These are phyloP conservation scores for Sclerurus mexicanus DNA, from an alignment of 2,113 vertebrate species.

Conservation along the genomic window DNA sequence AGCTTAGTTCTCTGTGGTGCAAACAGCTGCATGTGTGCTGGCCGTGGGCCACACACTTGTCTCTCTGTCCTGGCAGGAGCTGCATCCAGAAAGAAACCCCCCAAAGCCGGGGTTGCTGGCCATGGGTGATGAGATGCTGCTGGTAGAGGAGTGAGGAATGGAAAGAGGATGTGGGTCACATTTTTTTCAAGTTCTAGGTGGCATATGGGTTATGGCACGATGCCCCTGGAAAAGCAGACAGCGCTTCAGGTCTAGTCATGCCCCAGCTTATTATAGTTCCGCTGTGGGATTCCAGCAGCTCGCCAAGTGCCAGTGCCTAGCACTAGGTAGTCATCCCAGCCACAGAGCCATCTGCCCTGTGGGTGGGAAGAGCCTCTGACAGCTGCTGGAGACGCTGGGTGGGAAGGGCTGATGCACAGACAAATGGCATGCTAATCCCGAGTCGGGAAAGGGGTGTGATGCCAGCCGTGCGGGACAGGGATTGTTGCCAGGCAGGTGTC, in stretches of 20 bases:
- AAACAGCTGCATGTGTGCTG: not conserved
- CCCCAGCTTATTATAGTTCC: constrained; percentile 3
- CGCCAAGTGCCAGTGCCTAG: not conserved
- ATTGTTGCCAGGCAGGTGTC: not conserved
- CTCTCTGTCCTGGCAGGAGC: not conserved
- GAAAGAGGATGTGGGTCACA: not conserved
- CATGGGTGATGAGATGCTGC: not conserved
- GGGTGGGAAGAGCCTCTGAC: not conserved
- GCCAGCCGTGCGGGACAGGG: fast-evolving
- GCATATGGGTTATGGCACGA: not conserved
- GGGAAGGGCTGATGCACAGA: not conserved
- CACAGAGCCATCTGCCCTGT: not conserved
- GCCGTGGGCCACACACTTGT: fast-evolving
- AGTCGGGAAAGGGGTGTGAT: not conserved
- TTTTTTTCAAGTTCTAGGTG: not conserved
- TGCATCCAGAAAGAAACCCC: not conserved
- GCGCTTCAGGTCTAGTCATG: not conserved
- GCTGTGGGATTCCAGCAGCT: constrained; percentile 1
- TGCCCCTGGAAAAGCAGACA: not conserved
- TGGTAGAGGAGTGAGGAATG: not conserved
- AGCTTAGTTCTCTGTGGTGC: not conserved
- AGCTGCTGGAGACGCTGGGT: not conserved
- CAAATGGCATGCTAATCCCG: not conserved
- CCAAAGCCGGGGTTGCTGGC: not conserved
- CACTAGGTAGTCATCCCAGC: not conserved